Evolutionary conservation across 1,140 invertebrate genomes (phyloP), one percentile per base, ranked within the genome.

Genomic region (Lineus longissimus): DNA sequence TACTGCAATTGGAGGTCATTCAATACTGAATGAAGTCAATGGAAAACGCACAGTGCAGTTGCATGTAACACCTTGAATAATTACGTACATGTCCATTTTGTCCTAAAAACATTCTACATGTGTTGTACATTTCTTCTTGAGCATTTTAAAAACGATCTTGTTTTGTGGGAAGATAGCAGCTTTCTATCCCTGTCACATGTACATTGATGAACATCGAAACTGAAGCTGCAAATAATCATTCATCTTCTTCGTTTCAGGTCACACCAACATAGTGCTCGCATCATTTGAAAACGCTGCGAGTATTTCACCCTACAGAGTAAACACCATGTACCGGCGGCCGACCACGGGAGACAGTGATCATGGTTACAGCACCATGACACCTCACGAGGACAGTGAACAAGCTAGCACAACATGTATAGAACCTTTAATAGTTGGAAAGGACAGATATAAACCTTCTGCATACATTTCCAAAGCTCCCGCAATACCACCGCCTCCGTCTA

Each of bases 361-460:
- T 77, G 94, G 94, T 1, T 96, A 96, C 77, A 94, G 92, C 19
- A 95, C 93, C 0, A 95, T 95, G 93, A 95, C 92, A 0, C 92
- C 91, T 0, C 90, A 94, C 70, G 91, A 93, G 68, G 93, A 95
- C 64, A 77, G 76, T 65, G 77, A 79, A 68, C 78, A 80, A 64
- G 78, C 78, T 23, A 78, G 76, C 69, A 69, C 78, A 36, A 74
- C 77, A 0, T 79, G 91, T 66, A 88, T 88, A 13, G 85, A 87
- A 69, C 85, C 86, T 0, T 63, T 86, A 7, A 70, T 86, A 65
- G 83, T 71, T 68, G 82, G 68, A 64, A 79, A 77, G 78, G 83
- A 81, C 70, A 73, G 72, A 67, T 83, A 71, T 65, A 79, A 54
- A 70, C 82, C 76, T 40, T 74, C 60, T 67, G 61, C 40, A 15